Conservation (phyloP, 2,888 invertebrate species). For the Capitulum mitella region DNA sequence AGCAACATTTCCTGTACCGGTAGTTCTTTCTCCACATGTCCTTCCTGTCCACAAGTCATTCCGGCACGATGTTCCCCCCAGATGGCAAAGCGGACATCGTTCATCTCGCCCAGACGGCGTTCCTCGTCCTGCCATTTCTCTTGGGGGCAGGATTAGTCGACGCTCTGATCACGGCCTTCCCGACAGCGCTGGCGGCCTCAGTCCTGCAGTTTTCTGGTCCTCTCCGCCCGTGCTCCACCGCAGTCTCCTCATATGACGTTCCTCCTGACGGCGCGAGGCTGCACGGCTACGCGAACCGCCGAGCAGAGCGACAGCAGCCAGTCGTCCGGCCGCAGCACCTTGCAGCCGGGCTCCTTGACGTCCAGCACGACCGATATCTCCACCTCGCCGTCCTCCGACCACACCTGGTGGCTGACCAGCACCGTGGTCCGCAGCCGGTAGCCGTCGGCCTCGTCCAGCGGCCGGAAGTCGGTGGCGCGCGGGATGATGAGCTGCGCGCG, state of each 20-base stretch:
- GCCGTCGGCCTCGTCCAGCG: slow-evolving; percentile 42
- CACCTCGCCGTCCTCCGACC: slow-evolving; percentile 85
- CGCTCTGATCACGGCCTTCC: too few relatives aligned
- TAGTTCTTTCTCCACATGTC: too few relatives aligned
- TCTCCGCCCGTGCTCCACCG: too few relatives aligned
- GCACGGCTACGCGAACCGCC: slow-evolving; percentile 18
- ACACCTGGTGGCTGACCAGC: slow-evolving; percentile 73
- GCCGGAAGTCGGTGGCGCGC: slow-evolving; percentile 38
- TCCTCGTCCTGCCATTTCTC: too few relatives aligned
- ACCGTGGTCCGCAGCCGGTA: slow-evolving; percentile 73
- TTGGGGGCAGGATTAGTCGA: too few relatives aligned
- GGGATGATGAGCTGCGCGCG: slow-evolving; percentile 76
- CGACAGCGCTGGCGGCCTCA: too few relatives aligned
- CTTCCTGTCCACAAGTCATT: too few relatives aligned
- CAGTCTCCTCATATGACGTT: neutral
- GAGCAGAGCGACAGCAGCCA: neutral
- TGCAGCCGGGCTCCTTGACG: slow-evolving; percentile 45
- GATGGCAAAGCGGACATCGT: too few relatives aligned
- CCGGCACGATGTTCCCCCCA: too few relatives aligned
- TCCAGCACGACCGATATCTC: slow-evolving; percentile 77
- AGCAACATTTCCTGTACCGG: too few relatives aligned
- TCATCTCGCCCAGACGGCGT: too few relatives aligned
- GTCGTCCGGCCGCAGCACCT: neutral
- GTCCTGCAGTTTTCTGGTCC: too few relatives aligned
- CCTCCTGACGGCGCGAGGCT: slow-evolving; percentile 7